Base-by-base conservation (phyloP, 2,113 vertebrate species). In the Sinocyclocheilus anshuiensis region DNA sequence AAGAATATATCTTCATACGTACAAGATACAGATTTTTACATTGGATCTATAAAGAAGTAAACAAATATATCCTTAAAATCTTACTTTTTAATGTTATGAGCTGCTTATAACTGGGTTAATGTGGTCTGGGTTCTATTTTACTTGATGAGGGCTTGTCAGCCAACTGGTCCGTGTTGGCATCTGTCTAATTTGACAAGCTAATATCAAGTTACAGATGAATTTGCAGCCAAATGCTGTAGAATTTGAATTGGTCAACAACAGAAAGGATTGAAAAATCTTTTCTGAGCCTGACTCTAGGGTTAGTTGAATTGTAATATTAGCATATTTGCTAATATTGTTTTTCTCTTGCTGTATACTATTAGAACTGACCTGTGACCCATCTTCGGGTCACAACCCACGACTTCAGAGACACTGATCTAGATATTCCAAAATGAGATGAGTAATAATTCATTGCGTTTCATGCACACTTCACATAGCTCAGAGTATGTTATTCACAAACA, bases 391-490 rank as follows among this genome's bases (percentile, higher is more conserved):
- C 24, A 65, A 13, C 24, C 61, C 59, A 84, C 12, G 8, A 24
- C n/a, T 75, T 45, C 6, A 84, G 69, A 84, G 8, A 53, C 33
- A 39, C 33, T 72, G 33, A 16, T n/a, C 22, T 84, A 48, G 39
- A 67, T 65, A 77, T 78, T 78, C 4, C 39, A 29, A 67, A 77
- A 50, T 12, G 0, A 50, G 9, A 24, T 24, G 22, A 36, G 26
- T 18, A 6, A 29, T 45, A n/a, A 36, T 78, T 86, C 5, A 78
- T 39, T n/a, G 36, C 11, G 22, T 84, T 29, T 84, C n/a, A 16
- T 24, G 29, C 45, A 20, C 77, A 50, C 53, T 79, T 55, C 63
- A 45, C 53, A 79, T 42, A 48, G 48, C 61, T 78, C 61, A n/a
- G 55, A 8, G 72, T n/a, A 1, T 55, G 42, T 61, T 42, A 79